phyloP scores from a whole-genome alignment of 2,797 vertebrate genomes.

The Kryptolebias ocellatus region DNA sequence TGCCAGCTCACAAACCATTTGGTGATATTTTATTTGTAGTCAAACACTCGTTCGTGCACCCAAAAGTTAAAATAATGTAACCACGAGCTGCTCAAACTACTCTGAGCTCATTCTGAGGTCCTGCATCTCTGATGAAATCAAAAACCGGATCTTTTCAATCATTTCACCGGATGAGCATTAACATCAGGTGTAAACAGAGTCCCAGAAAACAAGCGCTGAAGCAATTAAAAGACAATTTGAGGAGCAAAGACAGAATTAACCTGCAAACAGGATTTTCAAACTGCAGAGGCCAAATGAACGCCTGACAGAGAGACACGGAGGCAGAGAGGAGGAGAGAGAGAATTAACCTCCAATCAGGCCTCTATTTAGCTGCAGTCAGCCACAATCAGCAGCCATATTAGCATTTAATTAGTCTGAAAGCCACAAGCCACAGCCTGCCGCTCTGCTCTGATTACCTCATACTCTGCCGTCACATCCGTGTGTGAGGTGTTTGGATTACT shows the following conservation, averaged over 20 bases:
- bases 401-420: conserved; percentile 69
- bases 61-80: neutral
- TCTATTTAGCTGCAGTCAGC: conserved; percentile 67
- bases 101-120: neutral
- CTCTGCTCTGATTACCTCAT: conserved; percentile 63
- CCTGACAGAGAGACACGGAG: conserved; percentile 30
- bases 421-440: conserved; percentile 55
- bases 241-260: conserved; percentile 43
- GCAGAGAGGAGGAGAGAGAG: conserved; percentile 27
- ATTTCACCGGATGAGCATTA: neutral
- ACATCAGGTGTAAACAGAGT: neutral
- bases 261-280: conserved; percentile 28
- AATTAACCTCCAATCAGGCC: conserved; percentile 74
- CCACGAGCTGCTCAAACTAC: neutral
- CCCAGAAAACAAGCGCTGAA: conserved; percentile 8
- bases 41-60: neutral
- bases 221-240: conserved; percentile 47
- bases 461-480: conserved; percentile 19
- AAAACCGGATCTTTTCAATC: neutral
- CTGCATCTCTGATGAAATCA: neutral
- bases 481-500: conserved; percentile 4
- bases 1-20: neutral
- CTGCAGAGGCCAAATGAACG: conserved; percentile 10
- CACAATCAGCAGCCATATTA: conserved; percentile 69
- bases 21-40: neutral